Percentiles rank a stretch among this genome's conserved stretches.
These are phyloP conservation scores for Rhagonycha fulva DNA, from an alignment of 2,888 invertebrate genomes.

Conservation along the genomic window DNA sequence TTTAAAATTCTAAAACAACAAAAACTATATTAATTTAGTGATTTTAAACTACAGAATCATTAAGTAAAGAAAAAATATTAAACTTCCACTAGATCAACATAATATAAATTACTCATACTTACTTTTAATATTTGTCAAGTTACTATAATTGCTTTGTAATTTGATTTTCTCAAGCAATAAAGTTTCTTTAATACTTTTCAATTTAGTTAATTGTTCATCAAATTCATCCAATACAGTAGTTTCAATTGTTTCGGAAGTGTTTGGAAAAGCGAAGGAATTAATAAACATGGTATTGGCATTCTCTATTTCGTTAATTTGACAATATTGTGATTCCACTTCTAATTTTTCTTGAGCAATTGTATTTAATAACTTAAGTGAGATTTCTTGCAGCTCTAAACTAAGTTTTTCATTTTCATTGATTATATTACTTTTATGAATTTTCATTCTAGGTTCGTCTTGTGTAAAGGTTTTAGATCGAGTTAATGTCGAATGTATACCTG, in stretches of 20 bases:
- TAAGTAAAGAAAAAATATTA: too few species aligned
- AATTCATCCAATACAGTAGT: slow-evolving; percentile 67
- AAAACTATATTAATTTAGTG: not conserved
- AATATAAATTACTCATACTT: slow-evolving; percentile 19
- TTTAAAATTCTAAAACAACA: not conserved
- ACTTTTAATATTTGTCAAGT: slow-evolving; percentile 56
- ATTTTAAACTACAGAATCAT: too few species aligned
- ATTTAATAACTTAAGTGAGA: slow-evolving; percentile 71
- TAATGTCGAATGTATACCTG: slow-evolving; percentile 51
- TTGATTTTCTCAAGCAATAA: slow-evolving; percentile 66
- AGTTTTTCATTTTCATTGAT: slow-evolving; percentile 55
- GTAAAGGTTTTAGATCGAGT: slow-evolving; percentile 69
- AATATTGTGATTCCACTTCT: slow-evolving; percentile 70
- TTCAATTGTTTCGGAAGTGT: slow-evolving; percentile 58
- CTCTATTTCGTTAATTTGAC: slow-evolving; percentile 69
- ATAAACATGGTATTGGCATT: slow-evolving; percentile 61
- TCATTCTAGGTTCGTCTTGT: slow-evolving; percentile 65
- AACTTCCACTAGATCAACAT: not conserved
- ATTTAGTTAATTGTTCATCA: slow-evolving; percentile 63
- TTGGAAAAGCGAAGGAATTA: slow-evolving; percentile 66
- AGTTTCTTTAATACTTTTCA: slow-evolving; percentile 65
- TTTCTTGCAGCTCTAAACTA: slow-evolving; percentile 76
- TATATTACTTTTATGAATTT: slow-evolving; percentile 57
- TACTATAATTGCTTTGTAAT: slow-evolving; percentile 57
- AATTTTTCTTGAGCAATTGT: slow-evolving; percentile 71